phyloP scores from a whole-genome alignment of 2,888 invertebrate genomes.

The Ophion obscuratus region DNA sequence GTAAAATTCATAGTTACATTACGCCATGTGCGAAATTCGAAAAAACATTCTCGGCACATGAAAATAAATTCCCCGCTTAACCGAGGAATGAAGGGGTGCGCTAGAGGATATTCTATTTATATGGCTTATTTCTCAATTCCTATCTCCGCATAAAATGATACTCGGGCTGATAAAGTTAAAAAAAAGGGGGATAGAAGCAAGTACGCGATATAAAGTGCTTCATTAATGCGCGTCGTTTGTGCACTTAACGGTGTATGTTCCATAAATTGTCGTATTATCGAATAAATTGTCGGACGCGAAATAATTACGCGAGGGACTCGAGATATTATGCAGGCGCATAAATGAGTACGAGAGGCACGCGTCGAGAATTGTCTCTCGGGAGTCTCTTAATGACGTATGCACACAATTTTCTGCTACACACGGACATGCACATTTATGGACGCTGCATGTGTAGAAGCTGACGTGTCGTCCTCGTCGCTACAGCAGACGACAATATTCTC shows the following conservation, averaged over 20 bases:
- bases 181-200: neutral
- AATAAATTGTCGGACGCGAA: constrained; percentile 48
- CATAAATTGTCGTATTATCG: constrained; percentile 43
- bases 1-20: constrained; percentile 11
- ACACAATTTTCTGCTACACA: constrained; percentile 18
- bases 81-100: neutral
- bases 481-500: constrained; percentile 43
- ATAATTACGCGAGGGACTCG: constrained; percentile 42
- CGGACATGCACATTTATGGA: neutral
- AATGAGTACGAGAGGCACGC: constrained; percentile 30
- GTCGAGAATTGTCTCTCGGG: constrained; percentile 51
- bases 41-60: neutral
- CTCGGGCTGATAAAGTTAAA: no score
- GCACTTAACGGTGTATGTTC: neutral
- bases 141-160: neutral
- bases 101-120: neutral
- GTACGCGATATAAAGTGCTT: constrained; percentile 1
- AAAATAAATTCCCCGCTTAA: neutral
- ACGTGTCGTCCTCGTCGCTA: constrained; percentile 45
- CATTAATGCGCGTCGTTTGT: neutral
- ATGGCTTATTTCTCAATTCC: neutral
- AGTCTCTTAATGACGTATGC: constrained; percentile 52
- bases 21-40: neutral
- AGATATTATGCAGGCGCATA: constrained; percentile 23
- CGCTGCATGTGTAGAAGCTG: neutral